Conservation (phyloP, 2,888 invertebrate genomes). For the Rotaria magnacalcarata region DNA sequence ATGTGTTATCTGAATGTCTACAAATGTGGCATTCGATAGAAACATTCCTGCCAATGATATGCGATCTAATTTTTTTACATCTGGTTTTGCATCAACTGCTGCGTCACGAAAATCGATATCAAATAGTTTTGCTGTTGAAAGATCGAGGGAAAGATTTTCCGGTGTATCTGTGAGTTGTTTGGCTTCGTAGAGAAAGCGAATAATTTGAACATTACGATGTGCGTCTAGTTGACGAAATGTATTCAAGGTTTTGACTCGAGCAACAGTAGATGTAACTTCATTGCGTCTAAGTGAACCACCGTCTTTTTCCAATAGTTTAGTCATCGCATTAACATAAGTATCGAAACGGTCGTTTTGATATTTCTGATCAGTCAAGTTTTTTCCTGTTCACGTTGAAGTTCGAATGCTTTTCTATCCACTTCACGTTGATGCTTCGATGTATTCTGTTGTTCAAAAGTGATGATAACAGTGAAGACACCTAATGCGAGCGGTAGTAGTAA, state of each 20-base stretch:
- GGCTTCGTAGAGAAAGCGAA: background rate
- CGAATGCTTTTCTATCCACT: no score
- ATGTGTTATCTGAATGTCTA: background rate
- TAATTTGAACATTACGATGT: background rate
- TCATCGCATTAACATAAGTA: background rate
- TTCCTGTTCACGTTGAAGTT: no score
- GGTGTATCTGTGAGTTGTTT: background rate
- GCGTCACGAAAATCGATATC: background rate
- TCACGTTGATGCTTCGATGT: no score
- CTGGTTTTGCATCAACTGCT: background rate
- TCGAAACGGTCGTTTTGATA: background rate
- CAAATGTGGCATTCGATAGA: background rate
- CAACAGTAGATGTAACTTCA: background rate
- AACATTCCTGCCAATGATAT: background rate
- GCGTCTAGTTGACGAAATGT: background rate
- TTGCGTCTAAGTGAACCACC: background rate
- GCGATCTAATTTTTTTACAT: background rate
- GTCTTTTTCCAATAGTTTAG: background rate
- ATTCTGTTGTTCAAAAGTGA: no score
- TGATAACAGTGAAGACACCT: no score
- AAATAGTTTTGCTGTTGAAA: background rate
- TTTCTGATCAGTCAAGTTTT: background rate
- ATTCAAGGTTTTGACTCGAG: background rate
- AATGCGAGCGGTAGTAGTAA: no score
- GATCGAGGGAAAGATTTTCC: background rate